Conservation (phyloP, 1,140 invertebrate genomes). For the Cataglyphis hispanica region DNA sequence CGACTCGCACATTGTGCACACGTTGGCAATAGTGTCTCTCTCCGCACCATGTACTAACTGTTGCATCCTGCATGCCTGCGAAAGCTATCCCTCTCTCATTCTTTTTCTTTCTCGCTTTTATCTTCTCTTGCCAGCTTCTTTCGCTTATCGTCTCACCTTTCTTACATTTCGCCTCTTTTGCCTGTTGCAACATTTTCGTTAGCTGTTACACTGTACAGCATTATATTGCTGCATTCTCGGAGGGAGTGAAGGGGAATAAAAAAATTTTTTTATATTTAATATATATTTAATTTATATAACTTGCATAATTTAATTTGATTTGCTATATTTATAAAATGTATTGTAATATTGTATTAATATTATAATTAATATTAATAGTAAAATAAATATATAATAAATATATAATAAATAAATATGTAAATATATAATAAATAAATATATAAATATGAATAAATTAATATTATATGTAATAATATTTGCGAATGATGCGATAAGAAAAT, state of each 20-base stretch:
- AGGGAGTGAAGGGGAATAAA: not conserved
- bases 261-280: not conserved
- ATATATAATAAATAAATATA: too few species aligned
- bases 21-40: conserved; percentile 53
- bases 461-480: not conserved
- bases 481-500: not conserved
- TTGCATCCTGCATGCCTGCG: conserved; percentile 42
- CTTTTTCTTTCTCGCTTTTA: conserved; percentile 38
- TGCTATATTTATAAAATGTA: not conserved
- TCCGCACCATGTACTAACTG: conserved; percentile 31
- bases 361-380: too few species aligned
- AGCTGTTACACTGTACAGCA: not conserved
- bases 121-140: conserved; percentile 12
- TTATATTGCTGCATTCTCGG: not conserved
- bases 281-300: not conserved
- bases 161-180: conserved; percentile 34
- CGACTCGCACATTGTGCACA: conserved; percentile 53
- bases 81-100: not conserved
- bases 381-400: too few species aligned
- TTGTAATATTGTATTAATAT: not conserved
- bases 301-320: too few species aligned
- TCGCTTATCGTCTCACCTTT: conserved; percentile 43
- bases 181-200: conserved; percentile 50
- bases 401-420: too few species aligned
- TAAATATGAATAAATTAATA: too few species aligned